phyloP scores from a whole-genome alignment of 2,113 vertebrate genomes.

The Noturus placidus region DNA sequence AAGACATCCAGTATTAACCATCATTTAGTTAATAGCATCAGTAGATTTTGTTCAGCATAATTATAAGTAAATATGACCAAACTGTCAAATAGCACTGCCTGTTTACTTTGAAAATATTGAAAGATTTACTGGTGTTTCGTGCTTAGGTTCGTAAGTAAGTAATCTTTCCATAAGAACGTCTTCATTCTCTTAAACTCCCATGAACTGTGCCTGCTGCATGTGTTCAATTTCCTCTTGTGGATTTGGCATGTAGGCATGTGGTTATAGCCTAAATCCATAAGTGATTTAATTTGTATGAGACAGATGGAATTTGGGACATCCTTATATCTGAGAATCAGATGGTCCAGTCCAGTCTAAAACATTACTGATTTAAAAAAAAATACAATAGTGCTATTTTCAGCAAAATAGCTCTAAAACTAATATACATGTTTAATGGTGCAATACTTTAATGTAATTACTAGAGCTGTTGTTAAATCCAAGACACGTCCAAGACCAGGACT shows the following conservation, averaged over 20 bases:
- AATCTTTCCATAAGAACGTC: background rate
- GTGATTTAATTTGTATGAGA: slow-evolving; percentile 37
- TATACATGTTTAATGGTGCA: background rate
- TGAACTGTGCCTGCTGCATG: slow-evolving; percentile 6
- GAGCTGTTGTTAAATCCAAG: background rate
- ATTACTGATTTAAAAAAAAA: background rate
- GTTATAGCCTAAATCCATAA: slow-evolving; percentile 42
- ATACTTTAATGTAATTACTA: background rate
- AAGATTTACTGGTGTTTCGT: slow-evolving; percentile 2
- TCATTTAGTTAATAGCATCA: slow-evolving; percentile 66
- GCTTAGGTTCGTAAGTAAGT: background rate
- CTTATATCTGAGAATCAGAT: slow-evolving; percentile 1
- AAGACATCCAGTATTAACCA: slow-evolving; percentile 61
- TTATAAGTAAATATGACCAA: background rate
- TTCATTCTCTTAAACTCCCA: background rate
- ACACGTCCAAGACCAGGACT: background rate
- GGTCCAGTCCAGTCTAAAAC: background rate
- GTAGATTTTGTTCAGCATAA: slow-evolving; percentile 57
- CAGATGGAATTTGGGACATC: slow-evolving; percentile 6
- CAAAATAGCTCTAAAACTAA: background rate
- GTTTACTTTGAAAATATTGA: background rate
- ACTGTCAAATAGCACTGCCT: background rate
- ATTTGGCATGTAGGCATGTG: slow-evolving; percentile 34
- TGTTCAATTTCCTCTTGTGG: slow-evolving; percentile 31
- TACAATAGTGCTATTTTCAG: background rate